Conservation (phyloP, 2,888 invertebrate genomes). For the Ischnus inquisitorius region DNA sequence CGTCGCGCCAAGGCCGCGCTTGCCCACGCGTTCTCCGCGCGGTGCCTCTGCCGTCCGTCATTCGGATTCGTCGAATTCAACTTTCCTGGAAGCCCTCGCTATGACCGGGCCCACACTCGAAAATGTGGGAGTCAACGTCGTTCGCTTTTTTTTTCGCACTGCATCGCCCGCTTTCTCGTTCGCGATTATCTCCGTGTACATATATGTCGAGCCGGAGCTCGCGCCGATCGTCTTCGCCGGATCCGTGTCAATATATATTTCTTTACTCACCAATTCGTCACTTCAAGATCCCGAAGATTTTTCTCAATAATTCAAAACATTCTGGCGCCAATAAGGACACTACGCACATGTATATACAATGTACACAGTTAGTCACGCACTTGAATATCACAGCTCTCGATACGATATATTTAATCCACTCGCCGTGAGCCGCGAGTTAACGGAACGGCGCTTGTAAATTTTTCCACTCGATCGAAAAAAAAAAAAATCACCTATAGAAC, state of each 20-base stretch:
- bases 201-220: background rate
- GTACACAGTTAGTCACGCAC: constrained; percentile 3
- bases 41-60: constrained; percentile 37
- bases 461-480: constrained; percentile 10
- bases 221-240: background rate
- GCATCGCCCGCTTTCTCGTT: background rate
- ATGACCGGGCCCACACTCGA: constrained; percentile 24
- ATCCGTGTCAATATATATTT: background rate
- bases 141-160: constrained; percentile 17
- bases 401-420: background rate
- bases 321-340: constrained; percentile 4
- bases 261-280: constrained; percentile 39
- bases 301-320: constrained; percentile 16
- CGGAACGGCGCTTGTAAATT: background rate
- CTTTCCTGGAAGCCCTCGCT: constrained; percentile 55
- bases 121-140: constrained; percentile 28
- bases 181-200: background rate
- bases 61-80: constrained; percentile 55
- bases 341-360: background rate
- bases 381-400: constrained; percentile 11
- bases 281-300: background rate
- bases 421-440: background rate
- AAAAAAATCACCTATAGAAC: background rate
- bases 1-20: constrained; percentile 54
- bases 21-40: constrained; percentile 50